Evolutionary conservation across 2,113 vertebrate genomes (phyloP).

Genomic region (Elachura formosa): DNA sequence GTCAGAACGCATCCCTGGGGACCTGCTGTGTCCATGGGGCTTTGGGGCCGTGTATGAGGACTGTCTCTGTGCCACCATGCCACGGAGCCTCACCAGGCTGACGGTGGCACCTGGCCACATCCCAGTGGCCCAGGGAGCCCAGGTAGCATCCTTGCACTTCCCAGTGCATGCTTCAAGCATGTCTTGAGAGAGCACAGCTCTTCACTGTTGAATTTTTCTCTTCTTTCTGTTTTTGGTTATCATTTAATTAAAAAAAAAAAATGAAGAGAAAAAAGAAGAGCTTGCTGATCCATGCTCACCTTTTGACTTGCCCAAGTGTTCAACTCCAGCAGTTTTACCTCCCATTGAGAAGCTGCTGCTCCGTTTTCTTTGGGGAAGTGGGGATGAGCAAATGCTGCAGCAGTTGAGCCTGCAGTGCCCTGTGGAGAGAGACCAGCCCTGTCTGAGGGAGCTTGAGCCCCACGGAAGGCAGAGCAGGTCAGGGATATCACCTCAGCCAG

Average conservation of each 20-base stretch:
- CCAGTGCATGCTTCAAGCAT: rapidly evolving
- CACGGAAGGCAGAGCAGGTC: background rate
- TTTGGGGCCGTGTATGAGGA: rapidly evolving
- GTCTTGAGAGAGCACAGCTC: rapidly evolving
- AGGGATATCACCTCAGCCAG: background rate
- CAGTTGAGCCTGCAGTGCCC: rapidly evolving
- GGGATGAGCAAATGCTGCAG: background rate
- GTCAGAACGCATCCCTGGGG: background rate
- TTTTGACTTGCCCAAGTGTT: background rate
- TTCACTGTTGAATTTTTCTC: rapidly evolving
- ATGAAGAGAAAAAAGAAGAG: rapidly evolving
- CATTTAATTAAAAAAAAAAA: background rate
- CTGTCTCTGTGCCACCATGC: background rate
- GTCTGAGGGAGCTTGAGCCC: background rate
- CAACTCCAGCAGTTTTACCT: background rate
- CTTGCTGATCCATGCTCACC: background rate
- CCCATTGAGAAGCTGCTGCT: background rate
- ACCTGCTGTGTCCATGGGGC: rapidly evolving
- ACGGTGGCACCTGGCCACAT: background rate
- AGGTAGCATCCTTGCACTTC: background rate
- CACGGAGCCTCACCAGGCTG: background rate
- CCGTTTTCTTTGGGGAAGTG: background rate
- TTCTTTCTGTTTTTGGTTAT: rapidly evolving
- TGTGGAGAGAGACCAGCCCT: background rate
- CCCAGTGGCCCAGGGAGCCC: background rate